Conservation (phyloP, 2,888 invertebrate species). For the Tinea semifulvella region DNA sequence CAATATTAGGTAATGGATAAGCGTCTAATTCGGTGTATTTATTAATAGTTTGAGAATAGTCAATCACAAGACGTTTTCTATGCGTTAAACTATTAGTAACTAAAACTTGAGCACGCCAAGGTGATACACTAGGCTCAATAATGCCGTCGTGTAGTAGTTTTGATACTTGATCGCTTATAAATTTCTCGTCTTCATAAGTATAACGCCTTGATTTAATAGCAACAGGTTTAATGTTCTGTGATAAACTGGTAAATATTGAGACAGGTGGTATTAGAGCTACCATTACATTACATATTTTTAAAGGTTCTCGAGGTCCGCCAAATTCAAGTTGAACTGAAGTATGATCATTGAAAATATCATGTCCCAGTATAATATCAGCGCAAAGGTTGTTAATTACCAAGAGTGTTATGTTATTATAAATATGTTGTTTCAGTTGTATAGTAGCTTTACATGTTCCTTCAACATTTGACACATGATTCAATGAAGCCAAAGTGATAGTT, state of each 20-base stretch:
- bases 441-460: too few relatives aligned
- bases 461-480: too few relatives aligned
- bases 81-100: not conserved
- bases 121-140: constrained; percentile 7
- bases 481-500: too few relatives aligned
- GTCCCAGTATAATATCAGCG: too few relatives aligned
- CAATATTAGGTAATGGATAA: constrained; percentile 9
- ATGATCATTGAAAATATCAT: too few relatives aligned
- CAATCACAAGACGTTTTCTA: not conserved
- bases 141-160: not conserved
- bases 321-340: too few relatives aligned
- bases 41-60: constrained; percentile 12
- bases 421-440: too few relatives aligned
- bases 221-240: not conserved
- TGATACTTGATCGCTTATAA: not conserved
- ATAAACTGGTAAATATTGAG: not conserved
- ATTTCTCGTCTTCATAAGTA: not conserved
- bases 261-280: too few relatives aligned
- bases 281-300: too few relatives aligned
- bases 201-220: not conserved
- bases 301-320: too few relatives aligned
- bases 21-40: constrained; percentile 9
- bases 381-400: too few relatives aligned
- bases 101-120: constrained; percentile 7
- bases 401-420: too few relatives aligned